Evolutionary conservation across 2,888 invertebrate species (phyloP).

Genomic region (Opisthograptis luteolata): DNA sequence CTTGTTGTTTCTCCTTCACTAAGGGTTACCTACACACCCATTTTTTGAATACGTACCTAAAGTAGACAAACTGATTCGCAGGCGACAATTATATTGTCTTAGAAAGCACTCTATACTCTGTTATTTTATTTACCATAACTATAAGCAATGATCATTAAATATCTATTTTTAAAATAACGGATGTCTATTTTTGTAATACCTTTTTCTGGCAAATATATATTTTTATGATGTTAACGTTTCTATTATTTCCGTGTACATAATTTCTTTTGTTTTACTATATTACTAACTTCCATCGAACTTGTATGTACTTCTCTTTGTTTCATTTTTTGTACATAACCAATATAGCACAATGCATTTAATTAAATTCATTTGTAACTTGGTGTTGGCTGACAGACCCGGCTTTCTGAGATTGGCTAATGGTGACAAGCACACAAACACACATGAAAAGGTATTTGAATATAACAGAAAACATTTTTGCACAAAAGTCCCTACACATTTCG

Average conservation of each 20-base stretch:
- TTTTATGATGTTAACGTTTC: conserved; percentile 38
- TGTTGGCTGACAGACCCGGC: conserved; percentile 10
- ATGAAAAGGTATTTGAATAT: no score
- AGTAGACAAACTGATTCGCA: conserved; percentile 8
- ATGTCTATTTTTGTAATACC: conserved; percentile 58
- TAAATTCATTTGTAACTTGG: conserved; percentile 5
- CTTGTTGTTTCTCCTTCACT: no score
- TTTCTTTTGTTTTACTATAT: neutral
- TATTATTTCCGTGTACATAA: conserved; percentile 26
- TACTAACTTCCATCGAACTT: neutral
- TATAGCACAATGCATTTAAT: neutral
- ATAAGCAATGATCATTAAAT: conserved; percentile 38
- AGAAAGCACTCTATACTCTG: neutral
- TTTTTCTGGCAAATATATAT: conserved; percentile 49
- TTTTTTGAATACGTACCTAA: neutral
- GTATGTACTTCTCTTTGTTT: neutral
- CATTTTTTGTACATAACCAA: neutral
- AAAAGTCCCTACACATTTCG: no score
- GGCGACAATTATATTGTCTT: neutral
- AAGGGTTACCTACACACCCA: no score
- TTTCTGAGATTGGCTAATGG: neutral
- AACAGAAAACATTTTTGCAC: no score
- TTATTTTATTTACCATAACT: conserved; percentile 9
- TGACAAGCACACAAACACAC: neutral
- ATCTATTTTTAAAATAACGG: conserved; percentile 38